Base-by-base conservation (phyloP, 2,888 invertebrate genomes). In the Nipponacmea schrenckii region DNA sequence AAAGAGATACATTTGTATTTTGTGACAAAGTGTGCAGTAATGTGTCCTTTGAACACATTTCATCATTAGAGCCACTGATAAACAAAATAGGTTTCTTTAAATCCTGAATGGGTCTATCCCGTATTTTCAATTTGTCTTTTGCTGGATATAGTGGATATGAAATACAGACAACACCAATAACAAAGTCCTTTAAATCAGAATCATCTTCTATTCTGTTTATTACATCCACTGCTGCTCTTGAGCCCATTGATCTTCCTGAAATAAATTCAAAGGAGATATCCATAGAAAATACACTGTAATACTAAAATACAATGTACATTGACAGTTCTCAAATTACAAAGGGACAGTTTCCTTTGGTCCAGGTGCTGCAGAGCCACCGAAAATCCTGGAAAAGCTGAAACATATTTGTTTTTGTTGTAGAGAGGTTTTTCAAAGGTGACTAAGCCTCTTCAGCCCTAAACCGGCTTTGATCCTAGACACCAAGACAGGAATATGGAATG, bases 221-320 rank as follows among this genome's bases (percentile, higher is more conserved):
- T n/a, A 73, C 72, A 10, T 68, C 70, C 12, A 77, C 77, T 26
- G 80, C 79, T 64, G 79, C 77, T 46, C 80, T 70, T 1, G 76
- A 73, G 27, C 80, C 80, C 80, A 80, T 80, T 10, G 80, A 80
- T 62, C 80, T 69, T 44, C 80, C 80, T 80, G 70, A 15, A 77
- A 72, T 46, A 26, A 24, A 66, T 39, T 17, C 48, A 48, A 48
- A 48, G n/a, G n/a, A n/a, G n/a, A n/a, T n/a, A n/a, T n/a, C n/a
- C n/a, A n/a, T n/a, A n/a, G n/a, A n/a, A n/a, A n/a, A n/a, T n/a
- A n/a, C n/a, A n/a, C n/a, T n/a, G n/a, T n/a, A n/a, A n/a, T n/a
- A n/a, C n/a, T n/a, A n/a, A n/a, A n/a, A n/a, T n/a, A n/a, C n/a
- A n/a, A n/a, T n/a, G n/a, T n/a, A n/a, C n/a, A n/a, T n/a, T n/a